Base-by-base conservation (phyloP, 1,140 invertebrate species). In the Alviniconcha marisindica region DNA sequence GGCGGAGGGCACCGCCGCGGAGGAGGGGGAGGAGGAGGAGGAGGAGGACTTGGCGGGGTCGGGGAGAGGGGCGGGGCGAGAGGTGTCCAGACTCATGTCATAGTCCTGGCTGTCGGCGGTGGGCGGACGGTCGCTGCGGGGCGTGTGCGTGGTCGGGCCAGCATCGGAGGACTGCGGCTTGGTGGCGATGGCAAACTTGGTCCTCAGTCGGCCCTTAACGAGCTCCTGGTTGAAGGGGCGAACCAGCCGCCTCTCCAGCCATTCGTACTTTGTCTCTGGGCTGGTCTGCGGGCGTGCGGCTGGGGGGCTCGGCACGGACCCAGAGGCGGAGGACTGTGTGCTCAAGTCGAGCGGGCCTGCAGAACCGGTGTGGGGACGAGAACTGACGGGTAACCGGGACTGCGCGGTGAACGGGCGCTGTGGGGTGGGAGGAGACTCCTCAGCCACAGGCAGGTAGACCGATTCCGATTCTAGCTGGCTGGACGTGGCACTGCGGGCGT, bases 391-490 rank as follows among this genome's bases (percentile, higher is more conserved):
- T 80, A 31, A 86, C 77, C 56, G n/a, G 40, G 40, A 74, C 38
- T 33, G 81, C 51, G 28, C 81, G 85, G 71, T 80, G 81, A 60
- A 78, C 84, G 76, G 77, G 76, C 18, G 79, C 85, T 54, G 81
- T 79, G 40, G 85, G 88, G 44, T 56, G 36, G 51, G 51, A n/a
- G 60, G 60, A 38, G 56, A 56, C 7, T 24, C 78, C 24, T 28
- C 40, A 5, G 15, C 28, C 42, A 92, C 54, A 38, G 91, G 91
- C 28, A 92, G 81, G 78, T 91, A 90, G n/a, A 89, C 88, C 24
- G 91, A 89, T 36, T 92, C 91, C 33, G 91, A 91, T 21, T 91
- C 88, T 79, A 92, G 83, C 48, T 89, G 81, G 84, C 90, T 91
- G n/a, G n/a, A n/a, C 24, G 85, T 83, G 56, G 85, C 86, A 66